phyloP scores from a whole-genome alignment of 2,113 vertebrate species.

The Junco hyemalis region DNA sequence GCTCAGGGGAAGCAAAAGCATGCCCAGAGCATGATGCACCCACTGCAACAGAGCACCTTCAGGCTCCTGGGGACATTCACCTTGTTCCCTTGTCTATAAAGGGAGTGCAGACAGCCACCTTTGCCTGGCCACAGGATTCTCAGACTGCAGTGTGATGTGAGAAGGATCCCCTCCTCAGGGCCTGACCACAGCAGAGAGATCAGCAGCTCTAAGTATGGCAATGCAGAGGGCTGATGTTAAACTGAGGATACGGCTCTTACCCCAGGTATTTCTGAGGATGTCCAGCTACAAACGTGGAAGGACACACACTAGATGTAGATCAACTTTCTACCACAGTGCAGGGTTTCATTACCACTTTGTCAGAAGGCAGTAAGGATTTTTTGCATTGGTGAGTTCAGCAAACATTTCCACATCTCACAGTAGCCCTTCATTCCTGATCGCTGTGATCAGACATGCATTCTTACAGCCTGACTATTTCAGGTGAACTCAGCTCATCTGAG shows the following conservation, averaged over 20 bases:
- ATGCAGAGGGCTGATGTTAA: background rate
- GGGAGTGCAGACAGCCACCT: background rate
- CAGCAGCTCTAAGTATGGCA: background rate
- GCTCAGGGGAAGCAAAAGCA: background rate
- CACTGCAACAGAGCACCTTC: background rate
- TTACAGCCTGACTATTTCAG: background rate
- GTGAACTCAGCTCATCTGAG: background rate
- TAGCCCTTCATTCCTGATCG: background rate
- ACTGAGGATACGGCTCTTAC: constrained; percentile 11
- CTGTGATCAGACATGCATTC: fast-evolving
- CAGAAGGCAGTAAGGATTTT: background rate
- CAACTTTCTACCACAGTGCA: background rate
- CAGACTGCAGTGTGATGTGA: background rate
- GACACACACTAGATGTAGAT: background rate
- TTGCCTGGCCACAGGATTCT: background rate
- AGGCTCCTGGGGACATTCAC: background rate
- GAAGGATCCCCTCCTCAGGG: background rate
- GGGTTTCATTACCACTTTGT: background rate
- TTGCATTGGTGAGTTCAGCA: background rate
- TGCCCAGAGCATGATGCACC: background rate
- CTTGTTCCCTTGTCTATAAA: background rate
- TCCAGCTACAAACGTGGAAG: background rate
- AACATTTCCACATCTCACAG: background rate
- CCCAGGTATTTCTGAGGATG: background rate
- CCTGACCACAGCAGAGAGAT: background rate